These are phyloP conservation scores for Capitulum mitella DNA, from an alignment of 2,888 invertebrate species.

Conservation along the genomic window DNA sequence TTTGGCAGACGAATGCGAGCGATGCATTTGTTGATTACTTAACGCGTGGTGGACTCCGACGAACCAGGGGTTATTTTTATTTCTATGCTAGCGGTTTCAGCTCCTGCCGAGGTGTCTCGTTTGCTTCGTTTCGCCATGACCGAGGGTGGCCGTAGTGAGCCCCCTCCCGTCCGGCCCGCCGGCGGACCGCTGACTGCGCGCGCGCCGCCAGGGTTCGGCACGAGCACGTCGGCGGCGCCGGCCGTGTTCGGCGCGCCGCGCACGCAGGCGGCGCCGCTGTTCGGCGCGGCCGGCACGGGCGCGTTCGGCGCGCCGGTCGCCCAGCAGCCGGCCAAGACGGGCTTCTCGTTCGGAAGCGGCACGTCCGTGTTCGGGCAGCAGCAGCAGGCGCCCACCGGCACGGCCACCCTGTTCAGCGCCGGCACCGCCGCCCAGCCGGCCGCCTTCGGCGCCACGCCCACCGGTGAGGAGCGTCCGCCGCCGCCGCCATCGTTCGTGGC, in stretches of 20 bases:
- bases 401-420: slow-evolving; percentile 44
- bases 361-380: slow-evolving; percentile 46
- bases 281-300: slow-evolving; percentile 33
- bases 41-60: not conserved
- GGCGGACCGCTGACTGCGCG: too few species aligned
- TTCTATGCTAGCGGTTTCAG: not conserved
- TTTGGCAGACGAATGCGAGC: not conserved
- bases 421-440: slow-evolving; percentile 37
- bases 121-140: not conserved
- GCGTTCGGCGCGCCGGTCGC: slow-evolving; percentile 33
- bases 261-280: slow-evolving; percentile 25
- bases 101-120: not conserved
- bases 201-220: slow-evolving; percentile 22
- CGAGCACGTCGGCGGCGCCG: slow-evolving; percentile 35
- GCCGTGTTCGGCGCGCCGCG: slow-evolving; percentile 24
- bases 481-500: too few species aligned
- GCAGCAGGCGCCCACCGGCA: slow-evolving; percentile 44
- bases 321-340: slow-evolving; percentile 38
- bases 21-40: not conserved
- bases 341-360: slow-evolving; percentile 42
- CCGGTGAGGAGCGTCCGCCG: too few species aligned
- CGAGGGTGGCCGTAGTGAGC: not conserved
- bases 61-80: not conserved
- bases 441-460: not conserved
- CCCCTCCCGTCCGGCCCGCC: not conserved